Base-by-base conservation (phyloP, 2,113 vertebrate species). In the Prietella phreatophila region DNA sequence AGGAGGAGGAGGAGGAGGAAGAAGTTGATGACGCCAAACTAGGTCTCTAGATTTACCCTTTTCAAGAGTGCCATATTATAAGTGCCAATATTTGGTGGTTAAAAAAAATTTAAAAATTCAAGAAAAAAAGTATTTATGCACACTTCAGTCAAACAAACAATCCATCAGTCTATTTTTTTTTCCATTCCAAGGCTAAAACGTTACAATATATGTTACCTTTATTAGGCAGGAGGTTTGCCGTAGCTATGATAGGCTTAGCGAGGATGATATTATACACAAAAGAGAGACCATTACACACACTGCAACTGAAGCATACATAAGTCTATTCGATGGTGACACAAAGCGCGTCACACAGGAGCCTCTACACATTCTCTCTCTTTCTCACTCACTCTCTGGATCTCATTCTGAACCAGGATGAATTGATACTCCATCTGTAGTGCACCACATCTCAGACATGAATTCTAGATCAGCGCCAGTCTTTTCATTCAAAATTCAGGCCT, bases 271-370 rank as follows among this genome's bases (percentile, higher is more conserved):
- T 81, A 60, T 60, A 53, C 30, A 69, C 42, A 83, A 60, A 30
- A 61, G 81, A 63, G 81, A 61, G 36, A 83, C n/a, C 60, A 22
- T 33, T 80, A 81, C 42, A 81, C 76, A 39, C 85, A 20, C 73
- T 14, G 60, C 47, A 58, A 8, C 63, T 4, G 50, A 53, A 2
- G 30, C 47, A 87, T 58, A 42, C 50, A 82, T 71, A 81, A 58
- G 55, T 22, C 63, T 82, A 87, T 87, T 82, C 78, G 71, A 17
- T 17, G 25, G 30, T 25, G 58, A 81, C 86, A 88, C 86, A 88
- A 88, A 88, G 82, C 36, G 10, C 13, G 11, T 60, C 42, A 78
- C 39, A 65, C n/a, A 53, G n/a, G 7, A 63, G n/a, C 81, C 56
- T 83, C 69, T 60, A 55, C 39, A 27, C 55, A 14, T 56, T 60